These are phyloP conservation scores for Spilosoma lubricipeda DNA, from an alignment of 2,888 invertebrate genomes.

Conservation along the genomic window DNA sequence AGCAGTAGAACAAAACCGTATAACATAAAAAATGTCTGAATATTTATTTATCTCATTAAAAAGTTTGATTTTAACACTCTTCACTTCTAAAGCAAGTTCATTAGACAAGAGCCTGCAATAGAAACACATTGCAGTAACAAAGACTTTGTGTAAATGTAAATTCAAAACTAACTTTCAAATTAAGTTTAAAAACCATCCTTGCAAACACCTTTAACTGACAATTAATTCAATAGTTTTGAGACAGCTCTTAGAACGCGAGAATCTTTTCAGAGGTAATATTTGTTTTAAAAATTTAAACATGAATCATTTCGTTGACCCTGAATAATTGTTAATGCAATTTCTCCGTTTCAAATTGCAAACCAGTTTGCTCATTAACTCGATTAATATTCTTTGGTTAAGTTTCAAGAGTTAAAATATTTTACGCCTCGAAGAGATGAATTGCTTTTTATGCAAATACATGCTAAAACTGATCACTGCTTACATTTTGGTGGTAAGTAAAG, in stretches of 20 bases:
- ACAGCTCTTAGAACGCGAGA: neutral
- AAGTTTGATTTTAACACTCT: neutral
- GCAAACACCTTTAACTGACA: neutral
- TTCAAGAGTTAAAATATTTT: neutral
- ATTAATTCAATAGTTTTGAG: neutral
- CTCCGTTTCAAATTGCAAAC: constrained; percentile 14
- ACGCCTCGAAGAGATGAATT: neutral
- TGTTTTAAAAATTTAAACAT: constrained; percentile 3
- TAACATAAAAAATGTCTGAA: neutral
- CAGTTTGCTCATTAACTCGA: constrained; percentile 6
- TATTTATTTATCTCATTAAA: neutral
- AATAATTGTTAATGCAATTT: constrained; percentile 16
- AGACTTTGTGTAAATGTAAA: neutral
- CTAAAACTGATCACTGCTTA: neutral
- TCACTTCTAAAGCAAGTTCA: neutral
- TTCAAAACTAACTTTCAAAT: neutral
- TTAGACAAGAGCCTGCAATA: neutral
- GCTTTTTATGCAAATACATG: neutral
- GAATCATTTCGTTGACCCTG: neutral
- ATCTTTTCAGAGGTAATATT: constrained; percentile 2
- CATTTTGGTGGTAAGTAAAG: neutral
- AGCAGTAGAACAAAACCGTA: neutral
- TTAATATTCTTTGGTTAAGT: constrained; percentile 7
- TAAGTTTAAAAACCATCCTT: neutral
- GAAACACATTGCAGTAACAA: neutral